phyloP scores from a whole-genome alignment of 1,140 invertebrate genomes.

The Rhagoletis pomonella region DNA sequence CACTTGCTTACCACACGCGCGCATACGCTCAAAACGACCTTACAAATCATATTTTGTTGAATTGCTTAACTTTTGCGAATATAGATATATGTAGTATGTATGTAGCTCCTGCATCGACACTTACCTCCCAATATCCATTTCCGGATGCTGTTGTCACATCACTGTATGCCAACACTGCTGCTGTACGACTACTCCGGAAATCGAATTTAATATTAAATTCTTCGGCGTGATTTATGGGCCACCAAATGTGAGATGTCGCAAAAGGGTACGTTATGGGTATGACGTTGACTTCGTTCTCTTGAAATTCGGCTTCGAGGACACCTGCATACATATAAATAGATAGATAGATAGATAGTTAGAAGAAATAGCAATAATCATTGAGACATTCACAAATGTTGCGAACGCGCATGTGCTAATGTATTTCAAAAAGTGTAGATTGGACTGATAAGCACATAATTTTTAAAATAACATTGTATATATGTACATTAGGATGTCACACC shows the following conservation, averaged over 20 bases:
- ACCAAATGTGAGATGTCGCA: constrained; percentile 90
- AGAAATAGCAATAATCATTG: not conserved
- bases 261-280: constrained; percentile 95
- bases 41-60: constrained; percentile 11
- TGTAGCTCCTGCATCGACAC: constrained; percentile 59
- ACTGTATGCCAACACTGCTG: constrained; percentile 89
- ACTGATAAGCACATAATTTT: not conserved
- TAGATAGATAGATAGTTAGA: not conserved
- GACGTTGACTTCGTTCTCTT: constrained; percentile 87
- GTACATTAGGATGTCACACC: too few species aligned
- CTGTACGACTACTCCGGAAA: constrained; percentile 89
- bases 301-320: constrained; percentile 86
- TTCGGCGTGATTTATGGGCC: constrained; percentile 82
- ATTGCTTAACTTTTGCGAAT: not conserved
- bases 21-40: not conserved
- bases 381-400: not conserved
- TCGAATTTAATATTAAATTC: constrained; percentile 88
- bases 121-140: constrained; percentile 91
- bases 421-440: not conserved
- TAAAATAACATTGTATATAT: too few species aligned
- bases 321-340: constrained; percentile 71
- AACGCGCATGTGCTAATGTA: not conserved
- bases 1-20: not conserved
- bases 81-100: not conserved
- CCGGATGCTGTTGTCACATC: constrained; percentile 82